Evolutionary conservation across 2,797 vertebrate genomes (phyloP).

Genomic region (Syngnathus rostellatus): DNA sequence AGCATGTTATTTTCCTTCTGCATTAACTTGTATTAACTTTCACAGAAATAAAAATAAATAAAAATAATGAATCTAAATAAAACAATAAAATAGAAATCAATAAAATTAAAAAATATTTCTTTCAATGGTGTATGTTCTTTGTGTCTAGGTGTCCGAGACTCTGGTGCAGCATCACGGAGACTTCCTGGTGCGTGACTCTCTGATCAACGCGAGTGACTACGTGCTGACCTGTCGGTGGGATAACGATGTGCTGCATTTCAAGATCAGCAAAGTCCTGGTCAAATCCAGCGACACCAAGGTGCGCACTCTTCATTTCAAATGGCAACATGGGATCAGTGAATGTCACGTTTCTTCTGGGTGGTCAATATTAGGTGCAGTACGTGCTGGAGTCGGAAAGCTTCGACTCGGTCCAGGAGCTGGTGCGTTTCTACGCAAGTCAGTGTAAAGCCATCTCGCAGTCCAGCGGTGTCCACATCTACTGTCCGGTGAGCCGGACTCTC

Average conservation of each 20-base stretch:
- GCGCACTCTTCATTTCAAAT: neutral
- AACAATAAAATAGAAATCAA: too few relatives aligned
- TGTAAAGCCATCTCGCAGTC: slow-evolving; percentile 82
- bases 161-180: slow-evolving; percentile 86
- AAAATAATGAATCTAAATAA: too few relatives aligned
- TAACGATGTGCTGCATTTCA: slow-evolving; percentile 87
- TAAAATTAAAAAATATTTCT: too few relatives aligned
- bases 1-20: too few relatives aligned
- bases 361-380: slow-evolving; percentile 73
- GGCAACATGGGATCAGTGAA: neutral
- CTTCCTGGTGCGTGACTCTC: slow-evolving; percentile 90
- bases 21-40: too few relatives aligned
- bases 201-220: slow-evolving; percentile 85
- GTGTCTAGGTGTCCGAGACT: slow-evolving; percentile 82
- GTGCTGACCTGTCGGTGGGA: slow-evolving; percentile 92
- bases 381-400: slow-evolving; percentile 89
- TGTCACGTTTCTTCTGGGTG: neutral
- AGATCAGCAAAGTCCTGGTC: slow-evolving; percentile 92
- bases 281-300: slow-evolving; percentile 81
- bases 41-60: too few relatives aligned
- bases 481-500: slow-evolving; percentile 90
- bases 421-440: slow-evolving; percentile 86
- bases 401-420: slow-evolving; percentile 84
- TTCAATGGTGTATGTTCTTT: neutral
- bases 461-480: slow-evolving; percentile 85